Evolutionary conservation across 2,888 invertebrate genomes (phyloP), one percentile per base, ranked within the genome.

Genomic region (Odiellus spinosus): DNA sequence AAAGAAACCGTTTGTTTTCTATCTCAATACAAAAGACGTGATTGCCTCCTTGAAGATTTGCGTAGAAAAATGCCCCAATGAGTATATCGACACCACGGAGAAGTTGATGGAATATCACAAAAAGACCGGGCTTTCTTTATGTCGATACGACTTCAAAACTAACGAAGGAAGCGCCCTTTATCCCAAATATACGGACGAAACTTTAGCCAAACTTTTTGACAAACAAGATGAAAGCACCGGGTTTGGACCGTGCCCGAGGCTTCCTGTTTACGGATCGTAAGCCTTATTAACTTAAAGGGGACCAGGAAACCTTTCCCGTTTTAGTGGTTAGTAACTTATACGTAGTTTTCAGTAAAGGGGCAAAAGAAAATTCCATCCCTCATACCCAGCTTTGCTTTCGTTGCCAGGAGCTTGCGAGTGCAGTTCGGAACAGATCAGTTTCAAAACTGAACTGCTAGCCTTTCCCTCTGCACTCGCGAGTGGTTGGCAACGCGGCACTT

Each of bases 1-100:
- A 20, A 76, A 83, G 55, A 82, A 80, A 61, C 80, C 78, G n/a
- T 55, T 40, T n/a, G 48, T 93, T 38, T 80, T 91, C 59, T 90
- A 84, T 64, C 77, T 88, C 70, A 81, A 90, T 64, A 70, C 85
- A 2, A 74, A 72, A 50, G 76, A 87, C 61, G 69, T 87, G 11
- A 74, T 76, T 47, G 73, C 77, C 51, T 81, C 87, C 1, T 66
- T 87, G 15, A 84, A 86, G 68, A 78, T 93, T 54, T 93, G 93
- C 65, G 88, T 93, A 0, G 80, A 82, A 59, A 69, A 80, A 64
- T 93, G 93, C 63, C 93, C 93, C 0, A 74, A 74, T 49, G 71
- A 67, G 50, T 74, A 73, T 20, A 63, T 91, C 56, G 66, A 66
- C 2, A 69, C 70, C n/a, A 66, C 78, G 6, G 61, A 67, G 20